A percentile compares a stretch with the other conserved stretches of the same genome.
Evolutionary conservation across 1,140 invertebrate genomes (phyloP).

Genomic region (Lordiphosa clarofinis): DNA sequence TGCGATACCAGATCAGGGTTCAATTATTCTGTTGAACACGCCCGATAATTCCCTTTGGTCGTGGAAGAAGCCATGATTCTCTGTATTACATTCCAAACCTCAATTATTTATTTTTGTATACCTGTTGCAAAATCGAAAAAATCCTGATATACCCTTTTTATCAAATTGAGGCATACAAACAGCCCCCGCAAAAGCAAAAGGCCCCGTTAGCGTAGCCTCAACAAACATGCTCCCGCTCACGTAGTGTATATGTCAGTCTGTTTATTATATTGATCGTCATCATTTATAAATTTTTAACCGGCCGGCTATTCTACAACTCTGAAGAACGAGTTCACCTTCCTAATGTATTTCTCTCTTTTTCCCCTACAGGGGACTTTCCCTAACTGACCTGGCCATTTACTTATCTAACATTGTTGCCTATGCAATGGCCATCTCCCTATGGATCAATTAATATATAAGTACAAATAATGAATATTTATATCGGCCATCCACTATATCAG

Average conservation of each 20-base stretch:
- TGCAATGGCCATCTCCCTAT: neutral
- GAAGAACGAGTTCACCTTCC: neutral
- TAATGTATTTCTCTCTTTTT: neutral
- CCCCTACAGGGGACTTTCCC: constrained; percentile 1
- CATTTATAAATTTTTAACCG: constrained; percentile 15
- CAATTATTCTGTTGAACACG: too few species aligned
- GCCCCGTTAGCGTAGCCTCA: neutral
- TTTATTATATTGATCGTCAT: too few species aligned
- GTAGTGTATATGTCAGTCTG: constrained; percentile 27
- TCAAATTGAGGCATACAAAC: neutral
- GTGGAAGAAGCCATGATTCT: too few species aligned
- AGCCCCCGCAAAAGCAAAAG: neutral
- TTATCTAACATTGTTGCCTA: neutral
- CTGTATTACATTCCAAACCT: too few species aligned
- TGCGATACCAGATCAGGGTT: too few species aligned
- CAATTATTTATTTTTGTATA: too few species aligned
- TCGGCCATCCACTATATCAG: constrained; percentile 18
- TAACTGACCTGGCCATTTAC: neutral
- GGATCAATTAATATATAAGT: neutral
- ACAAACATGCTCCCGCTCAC: constrained; percentile 45
- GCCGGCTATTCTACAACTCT: constrained; percentile 20
- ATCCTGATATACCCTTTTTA: neutral
- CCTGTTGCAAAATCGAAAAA: neutral
- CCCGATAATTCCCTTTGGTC: too few species aligned
- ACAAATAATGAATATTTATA: constrained; percentile 35